Evolutionary conservation across 2,113 vertebrate genomes (phyloP).

Genomic region (Hucho hucho): DNA sequence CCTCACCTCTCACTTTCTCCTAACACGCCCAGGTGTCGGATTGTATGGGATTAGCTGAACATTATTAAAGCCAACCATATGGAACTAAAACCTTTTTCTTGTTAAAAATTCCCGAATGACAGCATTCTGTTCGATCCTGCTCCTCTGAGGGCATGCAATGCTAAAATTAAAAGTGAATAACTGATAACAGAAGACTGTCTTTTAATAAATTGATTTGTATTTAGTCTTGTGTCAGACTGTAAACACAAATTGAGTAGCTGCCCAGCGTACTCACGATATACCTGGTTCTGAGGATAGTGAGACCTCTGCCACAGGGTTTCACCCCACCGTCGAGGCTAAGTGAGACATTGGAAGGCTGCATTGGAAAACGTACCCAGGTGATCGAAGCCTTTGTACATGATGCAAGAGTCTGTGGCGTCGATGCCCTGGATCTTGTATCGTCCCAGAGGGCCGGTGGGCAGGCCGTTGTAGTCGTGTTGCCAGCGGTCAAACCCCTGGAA

Average conservation of each 20-base stretch:
- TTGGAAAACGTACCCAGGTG: conserved; percentile 79
- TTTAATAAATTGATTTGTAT: too few species aligned
- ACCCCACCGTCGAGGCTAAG: background rate
- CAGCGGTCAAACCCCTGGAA: conserved; percentile 85
- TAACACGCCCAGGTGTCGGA: conserved; percentile 25
- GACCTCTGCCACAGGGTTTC: too few species aligned
- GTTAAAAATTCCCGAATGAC: too few species aligned
- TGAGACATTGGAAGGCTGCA: background rate
- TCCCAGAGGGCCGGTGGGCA: conserved; percentile 83
- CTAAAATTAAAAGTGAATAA: too few species aligned
- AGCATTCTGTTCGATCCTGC: too few species aligned
- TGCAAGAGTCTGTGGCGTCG: conserved; percentile 90
- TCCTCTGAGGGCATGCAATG: too few species aligned
- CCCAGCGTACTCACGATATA: too few species aligned
- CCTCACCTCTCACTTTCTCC: conserved; percentile 45
- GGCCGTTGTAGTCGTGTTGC: conserved; percentile 90
- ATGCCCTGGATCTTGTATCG: conserved; percentile 89
- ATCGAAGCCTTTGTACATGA: conserved; percentile 92
- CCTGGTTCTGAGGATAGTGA: background rate
- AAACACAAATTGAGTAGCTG: background rate
- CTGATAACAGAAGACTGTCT: too few species aligned
- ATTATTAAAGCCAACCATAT: conserved; percentile 21
- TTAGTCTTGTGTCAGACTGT: background rate
- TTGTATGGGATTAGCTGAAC: conserved; percentile 36
- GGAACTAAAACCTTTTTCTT: background rate